Base-by-base conservation (phyloP, 2,113 vertebrate species). In the Riparia riparia region DNA sequence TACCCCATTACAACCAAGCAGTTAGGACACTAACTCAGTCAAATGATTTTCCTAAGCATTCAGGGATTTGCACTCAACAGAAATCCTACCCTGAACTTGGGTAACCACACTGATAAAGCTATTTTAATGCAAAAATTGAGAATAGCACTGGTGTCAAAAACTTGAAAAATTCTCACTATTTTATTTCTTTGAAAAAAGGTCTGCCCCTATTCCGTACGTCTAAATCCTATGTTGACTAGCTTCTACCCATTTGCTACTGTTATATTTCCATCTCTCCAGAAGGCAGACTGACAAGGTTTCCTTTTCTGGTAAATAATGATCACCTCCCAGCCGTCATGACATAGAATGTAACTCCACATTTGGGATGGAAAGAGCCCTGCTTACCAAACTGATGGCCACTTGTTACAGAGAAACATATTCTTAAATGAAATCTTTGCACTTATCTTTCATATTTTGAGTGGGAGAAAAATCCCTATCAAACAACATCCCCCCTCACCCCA, bases 221-320 rank as follows among this genome's bases (percentile, higher is more conserved):
- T 85, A n/a, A 69, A 85, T 82, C 88, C 66, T 90, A 5, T 96
- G 84, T 69, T 89, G 61, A 93, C 83, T 85, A 82, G 41, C 65
- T 93, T 37, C n/a, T 74, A 70, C n/a, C n/a, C 77, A 53, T 84
- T 95, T 89, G 69, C 44, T 86, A 51, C 83, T 94, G 64, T 80
- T 95, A 50, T 12, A 68, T 91, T 96, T 84, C 83, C 64, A 78
- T 83, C 68, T 89, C 80, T 90, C 76, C 86, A 96, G 91, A 96
- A 95, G 93, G 93, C 69, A 63, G 87, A 79, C 80, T 97, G 93
- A 71, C 90, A 87, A 76, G 83, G 86, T 93, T 91, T 96, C 61
- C 61, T 42, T 63, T 96, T 94, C 73, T 91, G 61, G 77, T 96
- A 93, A 97, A 94, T 73, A 91, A 69, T 34, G 74, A 82, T 91